These are phyloP conservation scores for Patagioenas fasciata DNA, from an alignment of 2,113 vertebrate genomes.

Conservation along the genomic window DNA sequence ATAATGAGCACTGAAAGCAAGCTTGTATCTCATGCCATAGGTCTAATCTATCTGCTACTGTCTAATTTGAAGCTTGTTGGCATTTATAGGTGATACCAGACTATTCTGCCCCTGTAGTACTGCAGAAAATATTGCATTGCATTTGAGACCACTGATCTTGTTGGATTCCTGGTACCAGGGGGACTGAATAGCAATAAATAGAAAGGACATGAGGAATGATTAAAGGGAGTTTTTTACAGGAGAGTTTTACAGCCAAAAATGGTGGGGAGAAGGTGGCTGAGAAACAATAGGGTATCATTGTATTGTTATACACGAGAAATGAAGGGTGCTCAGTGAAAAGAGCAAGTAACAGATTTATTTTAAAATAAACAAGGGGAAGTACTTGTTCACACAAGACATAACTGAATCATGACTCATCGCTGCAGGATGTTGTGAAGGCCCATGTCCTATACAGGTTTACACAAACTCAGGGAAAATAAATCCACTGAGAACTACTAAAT, in stretches of 20 bases:
- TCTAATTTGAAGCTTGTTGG: neutral
- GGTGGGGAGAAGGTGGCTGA: neutral
- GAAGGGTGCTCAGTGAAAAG: neutral
- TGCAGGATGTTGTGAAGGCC: conserved; percentile 29
- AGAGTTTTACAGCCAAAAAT: neutral
- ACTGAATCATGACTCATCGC: conserved; percentile 21
- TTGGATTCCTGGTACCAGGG: neutral
- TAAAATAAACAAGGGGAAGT: conserved; percentile 54
- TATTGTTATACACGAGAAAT: neutral
- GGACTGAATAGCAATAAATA: neutral
- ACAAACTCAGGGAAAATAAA: neutral
- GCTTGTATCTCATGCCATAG: neutral
- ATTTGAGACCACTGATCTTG: neutral
- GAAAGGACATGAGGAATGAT: neutral
- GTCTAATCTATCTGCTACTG: neutral
- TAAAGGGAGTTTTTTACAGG: neutral
- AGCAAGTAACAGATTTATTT: conserved; percentile 29
- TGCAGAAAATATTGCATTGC: neutral
- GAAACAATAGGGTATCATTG: neutral
- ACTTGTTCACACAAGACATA: conserved; percentile 42
- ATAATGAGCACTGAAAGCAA: neutral
- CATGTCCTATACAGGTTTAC: conserved; percentile 30
- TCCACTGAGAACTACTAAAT: neutral
- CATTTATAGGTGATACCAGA: neutral
- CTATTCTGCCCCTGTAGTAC: neutral